A percentile compares a stretch with the other conserved stretches of the same genome.
Evolutionary conservation across 1,140 invertebrate species (phyloP).

Genomic region (Hyles euphorbiae): DNA sequence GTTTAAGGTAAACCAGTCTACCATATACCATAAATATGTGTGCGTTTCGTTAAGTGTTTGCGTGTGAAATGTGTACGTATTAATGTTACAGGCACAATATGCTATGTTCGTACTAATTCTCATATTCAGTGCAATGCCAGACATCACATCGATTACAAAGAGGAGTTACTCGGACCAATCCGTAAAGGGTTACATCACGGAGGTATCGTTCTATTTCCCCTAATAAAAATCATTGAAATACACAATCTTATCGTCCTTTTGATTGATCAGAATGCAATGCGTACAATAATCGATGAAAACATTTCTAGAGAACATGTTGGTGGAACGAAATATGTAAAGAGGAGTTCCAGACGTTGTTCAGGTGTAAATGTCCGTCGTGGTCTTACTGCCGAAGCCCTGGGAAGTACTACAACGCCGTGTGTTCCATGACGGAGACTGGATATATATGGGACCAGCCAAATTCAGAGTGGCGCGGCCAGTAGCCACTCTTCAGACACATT

Average conservation of each 20-base stretch:
- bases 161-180: slow-evolving; percentile 87
- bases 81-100: slow-evolving; percentile 53
- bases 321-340: slow-evolving; percentile 96
- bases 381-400: slow-evolving; percentile 92
- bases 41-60: slow-evolving; percentile 15
- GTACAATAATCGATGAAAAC: slow-evolving; percentile 8
- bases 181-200: slow-evolving; percentile 86
- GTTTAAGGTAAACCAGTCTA: slow-evolving; percentile 44
- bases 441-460: slow-evolving; percentile 91
- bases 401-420: slow-evolving; percentile 92
- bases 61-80: slow-evolving; percentile 18
- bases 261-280: not conserved
- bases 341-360: slow-evolving; percentile 90
- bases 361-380: slow-evolving; percentile 90
- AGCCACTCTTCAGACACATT: slow-evolving; percentile 5
- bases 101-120: slow-evolving; percentile 47
- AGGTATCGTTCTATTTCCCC: slow-evolving; percentile 74
- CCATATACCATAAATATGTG: slow-evolving; percentile 8
- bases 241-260: not conserved
- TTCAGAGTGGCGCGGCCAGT: slow-evolving; percentile 74
- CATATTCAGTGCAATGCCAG: slow-evolving; percentile 46
- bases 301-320: slow-evolving; percentile 88
- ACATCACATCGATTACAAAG: slow-evolving; percentile 71
- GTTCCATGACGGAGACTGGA: slow-evolving; percentile 92
- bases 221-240: slow-evolving; percentile 9